Base-by-base conservation (phyloP, 92 coral and sea anemone species). In the Palythoa grandiflora region DNA sequence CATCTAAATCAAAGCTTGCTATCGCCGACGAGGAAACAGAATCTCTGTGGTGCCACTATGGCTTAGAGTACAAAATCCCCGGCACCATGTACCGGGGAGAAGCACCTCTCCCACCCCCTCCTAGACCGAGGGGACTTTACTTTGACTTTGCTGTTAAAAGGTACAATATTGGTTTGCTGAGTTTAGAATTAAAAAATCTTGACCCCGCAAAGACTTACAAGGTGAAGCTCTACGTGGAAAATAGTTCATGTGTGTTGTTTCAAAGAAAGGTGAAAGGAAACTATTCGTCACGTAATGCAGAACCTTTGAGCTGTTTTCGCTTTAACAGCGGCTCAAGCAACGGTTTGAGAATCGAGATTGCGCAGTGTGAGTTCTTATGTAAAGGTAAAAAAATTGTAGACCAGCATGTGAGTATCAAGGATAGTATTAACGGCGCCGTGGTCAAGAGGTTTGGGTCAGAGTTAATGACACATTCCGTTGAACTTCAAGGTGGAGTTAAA, bases 51-150 rank as follows among this genome's bases (percentile, higher is more conserved):
- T 75, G 90, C 57, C 84, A 86, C 40, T 80, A 84, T 38, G 63
- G 54, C 36, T 35, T 81, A 28, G 47, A 81, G 74, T 81, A 81
- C 86, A 66, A 81, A 17, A 57, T 90, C 71, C 84, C 93, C 48
- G 93, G 93, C 47, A 66, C 84, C 53, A 73, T 90, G 87, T 90
- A 86, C 87, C 90, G 93, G 14, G 93, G 93, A 5, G 90, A 90
- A 66, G 79, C 89, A 17, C 79, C 86, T 12, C 57, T 54, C 20
- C 65, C 86, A 65, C 75, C 75, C 28, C 75, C 86, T 47, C 86
- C 86, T 21, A 15, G 40, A 50, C 86, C 86, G 13, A 68, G 44
- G 13, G 86, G 75, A 11, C 73, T 63, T 16, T 81, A 81, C 75
- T 48, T 44, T 1, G 59, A 65, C 20, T 81, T 81, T 1, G 86